Evolutionary conservation across 2,888 invertebrate genomes (phyloP).

Genomic region (Lithodes maja): DNA sequence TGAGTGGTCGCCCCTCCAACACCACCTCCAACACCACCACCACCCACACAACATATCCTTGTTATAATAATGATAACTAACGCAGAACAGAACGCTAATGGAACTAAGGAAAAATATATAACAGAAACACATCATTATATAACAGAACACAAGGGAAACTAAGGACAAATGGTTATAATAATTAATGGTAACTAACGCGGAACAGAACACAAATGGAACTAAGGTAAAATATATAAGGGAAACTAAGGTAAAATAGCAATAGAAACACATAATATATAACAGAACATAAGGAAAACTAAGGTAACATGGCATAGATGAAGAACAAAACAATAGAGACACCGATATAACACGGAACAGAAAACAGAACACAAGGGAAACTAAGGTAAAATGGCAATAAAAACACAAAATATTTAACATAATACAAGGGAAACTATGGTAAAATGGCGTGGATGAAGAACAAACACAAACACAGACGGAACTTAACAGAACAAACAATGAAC

Average conservation of each 20-base stretch:
- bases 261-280: too few species aligned
- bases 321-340: background rate
- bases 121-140: too few species aligned
- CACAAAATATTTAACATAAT: background rate
- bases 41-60: background rate
- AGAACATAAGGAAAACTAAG: too few species aligned
- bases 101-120: background rate
- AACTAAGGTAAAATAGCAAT: too few species aligned
- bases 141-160: too few species aligned
- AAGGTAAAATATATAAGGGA: too few species aligned
- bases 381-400: background rate
- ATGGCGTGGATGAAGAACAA: background rate
- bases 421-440: background rate
- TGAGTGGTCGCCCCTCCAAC: background rate
- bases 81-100: too few species aligned
- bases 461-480: background rate
- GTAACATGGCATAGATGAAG: too few species aligned
- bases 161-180: too few species aligned
- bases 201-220: too few species aligned
- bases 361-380: background rate
- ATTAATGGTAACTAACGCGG: too few species aligned
- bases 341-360: background rate
- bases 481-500: background rate
- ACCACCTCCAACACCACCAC: background rate
- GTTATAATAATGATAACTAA: background rate